Evolutionary conservation across 1,140 invertebrate species (phyloP), one percentile per base, ranked within the genome.

Genomic region (Helicoverpa armigera): DNA sequence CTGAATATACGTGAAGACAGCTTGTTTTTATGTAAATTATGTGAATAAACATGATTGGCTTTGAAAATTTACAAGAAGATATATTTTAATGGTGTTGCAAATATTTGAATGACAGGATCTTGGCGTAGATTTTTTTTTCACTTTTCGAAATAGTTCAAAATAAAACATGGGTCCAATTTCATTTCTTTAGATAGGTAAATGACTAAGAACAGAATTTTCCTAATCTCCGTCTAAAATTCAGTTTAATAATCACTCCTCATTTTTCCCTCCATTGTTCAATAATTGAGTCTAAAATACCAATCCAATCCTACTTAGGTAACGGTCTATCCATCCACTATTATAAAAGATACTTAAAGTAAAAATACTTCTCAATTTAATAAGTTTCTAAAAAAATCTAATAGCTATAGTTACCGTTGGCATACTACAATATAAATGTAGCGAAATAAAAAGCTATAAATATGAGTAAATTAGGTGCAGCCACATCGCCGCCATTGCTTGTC

Each of bases 401-500:
- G 69, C 69, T n/a, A 12, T 12, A 72, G 31, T 53, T 54, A 72
- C 69, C 18, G 50, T 13, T 54, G 18, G 50, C 53, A 53, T 72
- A 72, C 58, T 53, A 73, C 53, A 73, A 56, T 72, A 29, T 56
- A 67, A 77, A 77, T 77, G 76, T 70, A 58, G 63, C 65, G 31
- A 69, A 50, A 79, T 31, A 58, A 79, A 79, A 70, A 29, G 63
- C 23, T 70, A 79, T 79, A 79, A 79, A 79, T 70, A 58, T 23
- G 16, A 29, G 35, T 79, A 70, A 79, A 67, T 56, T 35, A 53
- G 75, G 67, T 70, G 63, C 76, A 58, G 54, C 53, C 16, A 35
- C 50, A 83, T 80, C 70, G 51, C 76, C 48, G 51, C 74, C 50
- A 73, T 77, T 81, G 82, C 83, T 79, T 79, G 82, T 84, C 81